A percentile compares a stretch with the other conserved stretches of the same genome.
phyloP scores from a whole-genome alignment of 2,113 vertebrate genomes.

The Rhynchopsitta pachyrhyncha region DNA sequence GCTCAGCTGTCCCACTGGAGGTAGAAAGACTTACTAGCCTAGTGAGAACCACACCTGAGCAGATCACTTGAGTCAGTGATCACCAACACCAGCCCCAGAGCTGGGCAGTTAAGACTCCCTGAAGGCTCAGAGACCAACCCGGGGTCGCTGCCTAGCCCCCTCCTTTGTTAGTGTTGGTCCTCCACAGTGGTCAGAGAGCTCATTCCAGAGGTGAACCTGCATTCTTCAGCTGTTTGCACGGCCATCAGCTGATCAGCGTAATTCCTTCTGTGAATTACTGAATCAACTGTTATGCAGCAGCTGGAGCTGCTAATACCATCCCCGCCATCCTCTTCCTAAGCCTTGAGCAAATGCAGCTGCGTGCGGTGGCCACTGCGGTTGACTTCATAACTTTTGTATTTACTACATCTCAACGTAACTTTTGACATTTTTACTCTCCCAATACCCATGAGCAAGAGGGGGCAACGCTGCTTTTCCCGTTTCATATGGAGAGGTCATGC shows the following conservation, averaged over 20 bases:
- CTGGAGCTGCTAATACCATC: neutral
- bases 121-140: neutral
- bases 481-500: accelerated
- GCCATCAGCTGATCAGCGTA: neutral
- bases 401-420: neutral
- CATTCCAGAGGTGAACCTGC: neutral
- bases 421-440: neutral
- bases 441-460: neutral
- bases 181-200: neutral
- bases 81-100: neutral
- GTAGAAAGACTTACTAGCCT: neutral
- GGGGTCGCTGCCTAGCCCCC: neutral
- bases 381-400: neutral
- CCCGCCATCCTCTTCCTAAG: neutral
- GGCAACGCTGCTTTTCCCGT: neutral
- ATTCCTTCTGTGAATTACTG: neutral
- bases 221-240: neutral
- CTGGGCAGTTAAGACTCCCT: neutral
- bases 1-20: neutral
- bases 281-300: neutral
- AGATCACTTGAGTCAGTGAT: neutral
- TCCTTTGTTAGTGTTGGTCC: neutral
- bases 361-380: accelerated
- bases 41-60: neutral
- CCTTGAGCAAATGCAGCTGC: neutral